Evolutionary conservation across 2,888 invertebrate genomes (phyloP).

Genomic region (Diplolepis rosae): DNA sequence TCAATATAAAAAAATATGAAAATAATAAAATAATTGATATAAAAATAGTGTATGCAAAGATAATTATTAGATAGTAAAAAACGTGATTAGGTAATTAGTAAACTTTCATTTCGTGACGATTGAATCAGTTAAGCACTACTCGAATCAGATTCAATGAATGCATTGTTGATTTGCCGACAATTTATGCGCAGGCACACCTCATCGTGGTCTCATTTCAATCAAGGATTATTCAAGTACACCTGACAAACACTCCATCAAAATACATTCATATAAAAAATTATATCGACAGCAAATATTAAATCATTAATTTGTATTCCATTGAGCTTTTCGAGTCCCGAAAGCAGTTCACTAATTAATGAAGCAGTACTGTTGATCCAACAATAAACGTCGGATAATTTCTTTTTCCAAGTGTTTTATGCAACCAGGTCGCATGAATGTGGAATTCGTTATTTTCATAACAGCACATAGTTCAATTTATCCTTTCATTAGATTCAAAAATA

Average conservation of each 20-base stretch:
- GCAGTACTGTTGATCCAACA: conserved; percentile 17
- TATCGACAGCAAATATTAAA: conserved; percentile 62
- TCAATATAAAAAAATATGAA: no score
- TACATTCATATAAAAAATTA: conserved; percentile 68
- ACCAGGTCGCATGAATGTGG: conserved; percentile 20
- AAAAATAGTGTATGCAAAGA: neutral
- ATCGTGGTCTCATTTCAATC: conserved; percentile 61
- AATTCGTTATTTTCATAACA: conserved; percentile 1
- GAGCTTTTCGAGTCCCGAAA: conserved; percentile 8
- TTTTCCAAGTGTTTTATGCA: conserved; percentile 24
- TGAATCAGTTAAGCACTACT: conserved; percentile 6
- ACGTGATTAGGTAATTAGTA: neutral
- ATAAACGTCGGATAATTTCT: conserved; percentile 26
- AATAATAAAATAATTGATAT: neutral
- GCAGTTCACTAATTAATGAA: conserved; percentile 25
- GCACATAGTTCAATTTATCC: conserved; percentile 2
- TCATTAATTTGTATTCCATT: conserved; percentile 59
- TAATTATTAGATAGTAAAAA: no score
- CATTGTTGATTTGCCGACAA: conserved; percentile 66
- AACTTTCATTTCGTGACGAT: neutral
- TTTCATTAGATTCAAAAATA: conserved; percentile 8
- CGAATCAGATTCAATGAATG: conserved; percentile 56
- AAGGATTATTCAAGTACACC: conserved; percentile 61
- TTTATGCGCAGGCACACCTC: conserved; percentile 57
- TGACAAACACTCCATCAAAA: conserved; percentile 64